phyloP scores from a whole-genome alignment of 2,888 invertebrate genomes.

The Oscheius sp. region DNA sequence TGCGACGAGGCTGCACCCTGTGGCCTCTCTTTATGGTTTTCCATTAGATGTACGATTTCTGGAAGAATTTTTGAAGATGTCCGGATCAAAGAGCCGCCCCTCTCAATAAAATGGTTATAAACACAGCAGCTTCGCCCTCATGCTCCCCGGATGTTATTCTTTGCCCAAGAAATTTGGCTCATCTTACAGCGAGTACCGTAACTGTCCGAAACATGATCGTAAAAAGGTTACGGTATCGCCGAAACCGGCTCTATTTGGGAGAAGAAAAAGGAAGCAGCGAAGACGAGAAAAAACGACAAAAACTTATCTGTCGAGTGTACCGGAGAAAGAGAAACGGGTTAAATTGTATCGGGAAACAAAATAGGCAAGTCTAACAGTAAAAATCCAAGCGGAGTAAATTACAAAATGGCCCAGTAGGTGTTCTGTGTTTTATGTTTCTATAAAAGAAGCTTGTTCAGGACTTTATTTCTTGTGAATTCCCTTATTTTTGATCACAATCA shows the following conservation, averaged over 20 bases:
- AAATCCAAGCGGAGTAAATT: too few relatives aligned
- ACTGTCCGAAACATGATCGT: conserved; percentile 19
- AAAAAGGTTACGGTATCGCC: conserved; percentile 31
- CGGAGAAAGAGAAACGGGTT: too few relatives aligned
- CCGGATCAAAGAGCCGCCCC: not conserved
- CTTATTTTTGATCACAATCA: too few relatives aligned
- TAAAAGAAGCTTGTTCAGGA: too few relatives aligned
- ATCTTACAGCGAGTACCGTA: conserved; percentile 8
- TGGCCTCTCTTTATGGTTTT: conserved; percentile 20
- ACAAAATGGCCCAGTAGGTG: too few relatives aligned
- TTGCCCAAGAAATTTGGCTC: not conserved
- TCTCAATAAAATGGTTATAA: not conserved
- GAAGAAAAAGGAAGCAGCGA: not conserved
- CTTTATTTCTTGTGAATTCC: too few relatives aligned
- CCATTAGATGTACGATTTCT: not conserved
- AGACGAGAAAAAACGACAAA: not conserved
- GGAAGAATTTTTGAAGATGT: not conserved
- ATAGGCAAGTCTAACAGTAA: too few relatives aligned
- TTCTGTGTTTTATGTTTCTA: too few relatives aligned
- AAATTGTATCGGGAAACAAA: too few relatives aligned
- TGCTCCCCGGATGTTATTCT: not conserved
- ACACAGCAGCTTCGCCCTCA: not conserved
- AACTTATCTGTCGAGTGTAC: not conserved
- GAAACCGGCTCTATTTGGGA: conserved; percentile 7
- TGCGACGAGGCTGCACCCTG: not conserved